Base-by-base conservation (phyloP, 2,113 vertebrate species). In the Pelmatolapia mariae region DNA sequence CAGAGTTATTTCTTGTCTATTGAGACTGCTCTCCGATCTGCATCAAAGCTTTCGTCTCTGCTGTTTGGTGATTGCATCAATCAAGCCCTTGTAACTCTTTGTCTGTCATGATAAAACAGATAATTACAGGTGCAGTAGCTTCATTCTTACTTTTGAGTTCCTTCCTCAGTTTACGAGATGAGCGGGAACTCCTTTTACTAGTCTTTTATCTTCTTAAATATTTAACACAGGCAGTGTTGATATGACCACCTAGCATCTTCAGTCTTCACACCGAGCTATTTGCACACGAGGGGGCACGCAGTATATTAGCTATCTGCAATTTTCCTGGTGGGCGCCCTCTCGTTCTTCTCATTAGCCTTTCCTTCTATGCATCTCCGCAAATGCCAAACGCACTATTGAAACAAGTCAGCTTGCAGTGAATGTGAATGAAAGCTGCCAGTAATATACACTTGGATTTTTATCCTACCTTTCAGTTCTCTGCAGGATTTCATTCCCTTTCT, bases 391-490 rank as follows among this genome's bases (percentile, higher is more conserved):
- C 66, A 33, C 81, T 50, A 87, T 89, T 93, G 83, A 93, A 88
- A 89, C 79, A 91, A 68, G 43, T 90, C n/a, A 1, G 8, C 82
- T 59, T 1, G 56, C 83, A 40, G 78, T 53, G 81, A 88, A 56
- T 89, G 85, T 45, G 83, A 93, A 90, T 87, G 86, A 90, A 92
- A 90, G 59, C 85, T 68, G 83, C 29, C 10, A 68, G 24, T 73
- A 88, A 90, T 89, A 87, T 87, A 80, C 73, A 79, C 82, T 83
- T 59, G 18, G 66, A 88, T 68, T 91, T 90, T 87, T 54, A 89
- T 91, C 94, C 83, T 98, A 99, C 98, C 98, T 98, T 96, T 97
- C 97, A 76, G 87, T 97, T 94, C 96, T 96, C 61, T 94, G 98
- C 82, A 99, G 94, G 73, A 97, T 92, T 91, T 96, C 95, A 56